Evolutionary conservation across 2,888 invertebrate species (phyloP), one percentile per base, ranked within the genome.

Genomic region (Elgonia sp.): DNA sequence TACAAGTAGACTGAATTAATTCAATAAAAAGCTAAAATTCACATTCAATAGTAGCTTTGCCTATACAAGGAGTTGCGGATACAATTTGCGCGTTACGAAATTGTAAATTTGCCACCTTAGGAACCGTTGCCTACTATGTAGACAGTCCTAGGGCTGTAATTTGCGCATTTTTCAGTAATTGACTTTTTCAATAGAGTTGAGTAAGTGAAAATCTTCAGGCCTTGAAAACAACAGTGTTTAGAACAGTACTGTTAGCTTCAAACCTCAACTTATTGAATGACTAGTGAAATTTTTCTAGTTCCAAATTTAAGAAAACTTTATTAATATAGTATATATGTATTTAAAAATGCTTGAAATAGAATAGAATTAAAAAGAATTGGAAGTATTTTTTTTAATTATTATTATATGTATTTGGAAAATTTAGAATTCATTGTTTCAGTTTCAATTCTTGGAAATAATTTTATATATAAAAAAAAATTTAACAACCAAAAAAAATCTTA

Each of bases 61-160:
- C 65, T n/a, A n/a, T 21, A 37, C 37, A 29, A 18, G 29, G 5
- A 76, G 46, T 62, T 70, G 57, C 12, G 70, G 50, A 70, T 57
- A 46, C 53, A 79, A 84, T 79, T 84, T 79, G 50, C 55, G 18
- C 72, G 65, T 84, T 79, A 84, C 84, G 84, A 79, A 21, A 84
- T 79, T 84, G 84, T 65, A 79, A 79, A 84, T 84, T 72, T 37
- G 50, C 75, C 46, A 84, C 55, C 60, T 60, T 20, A 77, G 10
- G 18, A 84, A 79, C 65, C 55, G 57, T 6, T 37, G 55, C 57
- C 46, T 84, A 72, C 62, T 46, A 37, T 72, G 77, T 77, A 40
- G 70, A 60, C 82, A 65, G 16, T 57, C 65, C 42, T 42, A 73
- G 57, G 60, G 70, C 76, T 62, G 65, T 84, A 84, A 84, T 84